Evolutionary conservation across 2,797 vertebrate genomes (phyloP), one percentile per base, ranked within the genome.

Genomic region (Chiroxiphia lanceolata): DNA sequence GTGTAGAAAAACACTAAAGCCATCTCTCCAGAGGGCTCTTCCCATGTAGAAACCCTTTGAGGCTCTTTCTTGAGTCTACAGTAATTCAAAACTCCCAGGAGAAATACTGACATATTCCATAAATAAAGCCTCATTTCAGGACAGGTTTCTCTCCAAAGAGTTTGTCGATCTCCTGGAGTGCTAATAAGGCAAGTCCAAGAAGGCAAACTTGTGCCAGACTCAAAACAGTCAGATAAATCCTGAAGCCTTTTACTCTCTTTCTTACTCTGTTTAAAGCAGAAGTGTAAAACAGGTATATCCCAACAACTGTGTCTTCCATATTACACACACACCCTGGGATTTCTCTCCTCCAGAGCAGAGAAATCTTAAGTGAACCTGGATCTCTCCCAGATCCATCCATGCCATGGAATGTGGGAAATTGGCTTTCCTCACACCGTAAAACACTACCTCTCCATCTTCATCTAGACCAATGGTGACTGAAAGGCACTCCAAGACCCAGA

Each of bases 71-170:
- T 63, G 44, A 71, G 31, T 53, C 51, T 84, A 69, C 29, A 63
- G 59, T 84, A 27, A 79, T 82, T 84, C 63, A 92, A 93, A 94
- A 68, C 65, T 93, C 87, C 26, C 78, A 56, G 44, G 56, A 79
- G 70, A 91, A 91, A 95, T 45, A 85, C 6, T 69, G 51, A 90
- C 64, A 63, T 79, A 83, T 69, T 84, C 59, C 54, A 89, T 65
- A 88, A 96, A 93, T 90, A 93, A 87, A 89, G 53, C 36, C 31
- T 89, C 4, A 1, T 76, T 94, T 91, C 83, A 87, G 63, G 36
- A 72, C 31, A 63, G 22, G 25, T 60, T 42, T 89, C 76, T 77
- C 76, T 76, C 70, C 40, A 77, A 59, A 84, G 42, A 65, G 10
- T 38, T 72, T 65, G 27, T 20, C 27, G 6, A 53, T 76, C 44